phyloP scores from a whole-genome alignment of 2,888 invertebrate species.

The Oxycera nigricornis region DNA sequence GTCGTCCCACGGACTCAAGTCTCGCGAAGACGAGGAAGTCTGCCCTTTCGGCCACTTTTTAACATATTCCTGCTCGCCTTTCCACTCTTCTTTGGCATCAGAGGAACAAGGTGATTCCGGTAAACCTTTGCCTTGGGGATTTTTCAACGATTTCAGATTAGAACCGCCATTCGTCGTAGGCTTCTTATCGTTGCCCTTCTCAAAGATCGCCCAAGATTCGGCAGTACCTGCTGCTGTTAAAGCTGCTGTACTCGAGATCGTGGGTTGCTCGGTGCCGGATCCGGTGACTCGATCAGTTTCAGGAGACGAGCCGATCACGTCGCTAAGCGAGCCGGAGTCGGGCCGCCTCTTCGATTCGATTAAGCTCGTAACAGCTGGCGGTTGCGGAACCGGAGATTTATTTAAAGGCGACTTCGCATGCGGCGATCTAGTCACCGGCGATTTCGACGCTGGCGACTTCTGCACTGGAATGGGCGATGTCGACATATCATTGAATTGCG shows the following conservation, averaged over 20 bases:
- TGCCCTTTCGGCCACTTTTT: constrained; percentile 67
- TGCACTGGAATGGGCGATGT: constrained; percentile 61
- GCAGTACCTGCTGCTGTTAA: constrained; percentile 49
- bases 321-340: constrained; percentile 70
- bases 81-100: constrained; percentile 73
- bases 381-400: constrained; percentile 53
- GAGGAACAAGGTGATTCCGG: constrained; percentile 80
- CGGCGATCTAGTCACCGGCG: constrained; percentile 52
- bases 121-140: constrained; percentile 55
- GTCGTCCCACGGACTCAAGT: constrained; percentile 83
- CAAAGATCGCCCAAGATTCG: constrained; percentile 70
- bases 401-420: constrained; percentile 47
- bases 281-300: constrained; percentile 63
- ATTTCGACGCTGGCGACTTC: constrained; percentile 54
- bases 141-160: constrained; percentile 47
- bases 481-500: constrained; percentile 60
- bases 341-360: constrained; percentile 57
- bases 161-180: constrained; percentile 11
- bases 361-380: constrained; percentile 62
- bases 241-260: constrained; percentile 46
- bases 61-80: constrained; percentile 61
- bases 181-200: constrained; percentile 52
- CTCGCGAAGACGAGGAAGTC: constrained; percentile 76
- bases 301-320: constrained; percentile 70
- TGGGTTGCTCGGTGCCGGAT: constrained; percentile 13